Evolutionary conservation across 2,888 invertebrate species (phyloP).

Genomic region (Sarcophaga subvicina): DNA sequence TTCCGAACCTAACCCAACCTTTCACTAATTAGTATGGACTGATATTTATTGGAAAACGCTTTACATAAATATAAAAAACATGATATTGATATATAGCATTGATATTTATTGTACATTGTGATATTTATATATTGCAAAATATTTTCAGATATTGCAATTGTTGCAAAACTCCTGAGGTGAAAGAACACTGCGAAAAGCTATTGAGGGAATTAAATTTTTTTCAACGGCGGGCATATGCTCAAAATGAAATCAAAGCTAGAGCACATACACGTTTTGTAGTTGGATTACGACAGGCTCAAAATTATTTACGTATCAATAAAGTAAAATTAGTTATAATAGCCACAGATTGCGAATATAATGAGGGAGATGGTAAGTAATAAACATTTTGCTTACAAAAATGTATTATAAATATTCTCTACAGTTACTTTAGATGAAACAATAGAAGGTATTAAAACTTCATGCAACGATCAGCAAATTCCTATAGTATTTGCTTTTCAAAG

Average conservation of each 20-base stretch:
- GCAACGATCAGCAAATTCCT: conserved; percentile 83
- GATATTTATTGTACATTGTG: too few species aligned
- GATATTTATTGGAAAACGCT: too few species aligned
- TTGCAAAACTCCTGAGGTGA: conserved; percentile 83
- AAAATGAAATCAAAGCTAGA: conserved; percentile 84
- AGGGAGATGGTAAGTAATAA: conserved; percentile 72
- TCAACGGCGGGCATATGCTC: conserved; percentile 85
- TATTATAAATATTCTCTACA: conserved; percentile 73
- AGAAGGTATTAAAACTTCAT: conserved; percentile 82
- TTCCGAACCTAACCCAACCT: too few species aligned
- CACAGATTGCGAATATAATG: conserved; percentile 84
- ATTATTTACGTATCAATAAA: conserved; percentile 84
- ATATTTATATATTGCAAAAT: too few species aligned
- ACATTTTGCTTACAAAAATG: not conserved
- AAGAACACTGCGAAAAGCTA: conserved; percentile 82
- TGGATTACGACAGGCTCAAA: conserved; percentile 85
- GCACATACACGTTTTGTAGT: conserved; percentile 84
- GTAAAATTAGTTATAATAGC: conserved; percentile 85
- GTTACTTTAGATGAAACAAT: conserved; percentile 84
- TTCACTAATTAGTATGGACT: too few species aligned
- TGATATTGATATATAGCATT: too few species aligned
- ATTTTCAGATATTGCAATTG: conserved; percentile 84
- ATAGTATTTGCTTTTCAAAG: conserved; percentile 85
- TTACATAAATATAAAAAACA: too few species aligned
- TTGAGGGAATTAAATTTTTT: conserved; percentile 84